phyloP scores from a whole-genome alignment of 1,140 invertebrate genomes.

The Ericerus pela region DNA sequence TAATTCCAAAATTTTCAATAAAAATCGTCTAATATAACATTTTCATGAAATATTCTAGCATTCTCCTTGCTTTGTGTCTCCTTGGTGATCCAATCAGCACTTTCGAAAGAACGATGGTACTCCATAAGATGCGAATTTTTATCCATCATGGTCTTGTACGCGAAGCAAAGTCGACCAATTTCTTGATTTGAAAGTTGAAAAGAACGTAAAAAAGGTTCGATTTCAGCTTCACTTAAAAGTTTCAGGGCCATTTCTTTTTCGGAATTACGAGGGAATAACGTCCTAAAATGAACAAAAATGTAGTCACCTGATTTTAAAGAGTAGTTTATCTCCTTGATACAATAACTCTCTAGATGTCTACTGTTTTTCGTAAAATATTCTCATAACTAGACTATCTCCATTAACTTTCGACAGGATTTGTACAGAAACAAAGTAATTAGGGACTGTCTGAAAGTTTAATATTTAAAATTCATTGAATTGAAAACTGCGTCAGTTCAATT shows the following conservation, averaged over 20 bases:
- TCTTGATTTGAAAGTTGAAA: constrained; percentile 62
- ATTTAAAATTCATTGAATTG: too few species aligned
- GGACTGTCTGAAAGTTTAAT: too few species aligned
- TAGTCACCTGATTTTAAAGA: neutral
- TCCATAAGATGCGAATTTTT: constrained; percentile 48
- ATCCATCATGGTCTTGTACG: constrained; percentile 56
- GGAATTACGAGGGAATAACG: constrained; percentile 60
- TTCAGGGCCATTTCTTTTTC: constrained; percentile 46
- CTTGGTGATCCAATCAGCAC: neutral
- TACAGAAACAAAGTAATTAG: neutral
- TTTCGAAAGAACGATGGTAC: constrained; percentile 42
- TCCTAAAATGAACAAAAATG: constrained; percentile 25
- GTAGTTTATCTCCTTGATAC: too few species aligned
- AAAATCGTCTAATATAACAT: too few species aligned
- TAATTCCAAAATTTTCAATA: too few species aligned
- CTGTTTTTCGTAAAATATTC: neutral
- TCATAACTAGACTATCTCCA: neutral
- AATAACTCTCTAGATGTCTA: neutral
- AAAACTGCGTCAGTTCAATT: too few species aligned
- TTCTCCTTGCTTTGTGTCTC: neutral
- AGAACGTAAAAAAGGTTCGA: constrained; percentile 51
- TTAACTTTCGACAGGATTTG: neutral
- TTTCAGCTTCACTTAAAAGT: constrained; percentile 54
- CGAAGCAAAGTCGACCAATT: constrained; percentile 55
- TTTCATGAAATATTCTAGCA: too few species aligned